phyloP scores from a whole-genome alignment of 1,140 invertebrate species.

The Harpegnathos saltator region DNA sequence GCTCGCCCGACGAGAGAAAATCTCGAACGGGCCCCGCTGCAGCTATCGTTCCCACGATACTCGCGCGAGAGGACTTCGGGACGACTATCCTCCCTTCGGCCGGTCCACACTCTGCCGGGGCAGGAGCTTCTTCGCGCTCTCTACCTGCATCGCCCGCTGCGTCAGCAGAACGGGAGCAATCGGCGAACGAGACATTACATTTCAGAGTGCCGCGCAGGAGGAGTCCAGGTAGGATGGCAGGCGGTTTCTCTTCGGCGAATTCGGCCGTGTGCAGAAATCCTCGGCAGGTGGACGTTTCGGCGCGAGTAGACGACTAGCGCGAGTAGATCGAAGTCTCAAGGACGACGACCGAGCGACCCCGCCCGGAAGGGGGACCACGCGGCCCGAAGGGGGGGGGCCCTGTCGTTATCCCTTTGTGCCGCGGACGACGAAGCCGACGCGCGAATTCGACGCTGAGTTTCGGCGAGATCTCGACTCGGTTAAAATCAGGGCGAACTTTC shows the following conservation, averaged over 20 bases:
- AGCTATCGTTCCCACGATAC: neutral
- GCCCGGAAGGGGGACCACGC: neutral
- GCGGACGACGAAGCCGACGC: conserved; percentile 2
- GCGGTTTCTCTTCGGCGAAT: neutral
- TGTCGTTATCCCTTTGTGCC: conserved; percentile 18
- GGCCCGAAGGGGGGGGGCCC: neutral
- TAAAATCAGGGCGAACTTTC: conserved; percentile 49
- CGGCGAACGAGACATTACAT: too few species aligned
- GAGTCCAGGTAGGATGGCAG: too few species aligned
- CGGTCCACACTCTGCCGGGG: too few species aligned
- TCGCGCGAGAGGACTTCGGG: neutral
- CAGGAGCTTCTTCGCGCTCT: too few species aligned
- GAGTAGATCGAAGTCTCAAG: conserved; percentile 52
- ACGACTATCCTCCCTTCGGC: too few species aligned
- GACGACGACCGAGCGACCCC: conserved; percentile 22
- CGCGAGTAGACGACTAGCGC: conserved; percentile 1
- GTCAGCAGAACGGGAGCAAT: too few species aligned
- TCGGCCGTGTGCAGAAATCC: neutral
- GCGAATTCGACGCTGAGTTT: conserved; percentile 18
- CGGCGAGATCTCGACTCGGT: conserved; percentile 11
- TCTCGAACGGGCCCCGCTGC: neutral
- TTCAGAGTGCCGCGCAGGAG: too few species aligned
- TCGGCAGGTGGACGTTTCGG: conserved; percentile 15
- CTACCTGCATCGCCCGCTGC: too few species aligned
- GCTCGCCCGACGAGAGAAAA: neutral